These are phyloP conservation scores for Galerucella pusilla DNA, from an alignment of 2,888 invertebrate species.

Conservation along the genomic window DNA sequence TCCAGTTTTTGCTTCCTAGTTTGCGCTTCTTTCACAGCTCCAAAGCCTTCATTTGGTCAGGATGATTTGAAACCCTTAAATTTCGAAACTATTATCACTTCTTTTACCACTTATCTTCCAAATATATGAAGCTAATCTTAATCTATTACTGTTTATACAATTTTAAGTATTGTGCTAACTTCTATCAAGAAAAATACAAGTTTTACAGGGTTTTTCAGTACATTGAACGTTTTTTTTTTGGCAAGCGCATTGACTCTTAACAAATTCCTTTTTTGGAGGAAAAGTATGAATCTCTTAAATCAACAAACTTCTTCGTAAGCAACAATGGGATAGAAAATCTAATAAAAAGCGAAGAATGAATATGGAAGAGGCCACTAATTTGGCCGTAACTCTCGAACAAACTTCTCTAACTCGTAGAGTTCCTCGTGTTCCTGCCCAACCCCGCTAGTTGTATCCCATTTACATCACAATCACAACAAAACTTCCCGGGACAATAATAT, in stretches of 20 bases:
- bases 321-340: constrained; percentile 33
- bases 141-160: no score
- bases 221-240: no score
- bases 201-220: no score
- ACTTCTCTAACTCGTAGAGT: constrained; percentile 38
- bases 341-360: constrained; percentile 37
- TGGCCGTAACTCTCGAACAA: constrained; percentile 34
- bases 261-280: constrained; percentile 7
- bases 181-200: no score
- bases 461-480: constrained; percentile 45
- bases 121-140: no score
- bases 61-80: no score
- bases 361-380: constrained; percentile 39
- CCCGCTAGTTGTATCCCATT: constrained; percentile 43
- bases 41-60: no score
- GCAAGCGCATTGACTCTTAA: neutral
- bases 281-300: constrained; percentile 36
- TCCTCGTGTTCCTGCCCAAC: constrained; percentile 31
- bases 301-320: constrained; percentile 32
- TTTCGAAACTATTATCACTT: no score
- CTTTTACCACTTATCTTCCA: no score
- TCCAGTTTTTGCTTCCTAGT: no score
- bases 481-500: constrained; percentile 43
- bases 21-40: no score
- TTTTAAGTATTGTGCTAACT: no score